Percentiles rank a stretch among this genome's conserved stretches.
Evolutionary conservation across 2,797 vertebrate genomes (phyloP).

Genomic region (Pantherophis vulpinus): DNA sequence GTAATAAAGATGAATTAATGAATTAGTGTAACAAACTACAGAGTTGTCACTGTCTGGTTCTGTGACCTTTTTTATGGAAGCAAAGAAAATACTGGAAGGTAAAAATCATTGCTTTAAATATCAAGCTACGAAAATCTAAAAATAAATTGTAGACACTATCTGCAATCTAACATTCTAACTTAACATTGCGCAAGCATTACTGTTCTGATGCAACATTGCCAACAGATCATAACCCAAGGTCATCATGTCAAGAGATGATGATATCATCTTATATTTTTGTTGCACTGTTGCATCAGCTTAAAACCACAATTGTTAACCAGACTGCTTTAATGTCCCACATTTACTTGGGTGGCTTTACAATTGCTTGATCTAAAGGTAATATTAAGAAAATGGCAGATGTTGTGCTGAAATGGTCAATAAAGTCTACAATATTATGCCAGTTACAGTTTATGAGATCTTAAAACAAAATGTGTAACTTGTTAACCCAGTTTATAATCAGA

Average conservation of each 20-base stretch:
- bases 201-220: neutral
- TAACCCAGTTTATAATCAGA: neutral
- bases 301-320: neutral
- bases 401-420: neutral
- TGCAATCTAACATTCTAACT: neutral
- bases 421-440: neutral
- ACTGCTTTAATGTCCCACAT: neutral
- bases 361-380: neutral
- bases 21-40: neutral
- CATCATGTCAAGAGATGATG: neutral
- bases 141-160: neutral
- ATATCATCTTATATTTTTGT: neutral
- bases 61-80: neutral
- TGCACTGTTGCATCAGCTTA: neutral
- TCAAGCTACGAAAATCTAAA: conserved; percentile 1
- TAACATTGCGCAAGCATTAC: neutral
- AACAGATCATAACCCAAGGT: neutral
- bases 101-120: neutral
- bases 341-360: neutral
- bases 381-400: neutral
- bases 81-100: neutral
- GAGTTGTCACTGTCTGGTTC: neutral
- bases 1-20: neutral
- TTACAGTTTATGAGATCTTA: neutral
- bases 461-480: neutral